Conservation (phyloP, 2,113 vertebrate genomes). For the Larimichthys crocea region DNA sequence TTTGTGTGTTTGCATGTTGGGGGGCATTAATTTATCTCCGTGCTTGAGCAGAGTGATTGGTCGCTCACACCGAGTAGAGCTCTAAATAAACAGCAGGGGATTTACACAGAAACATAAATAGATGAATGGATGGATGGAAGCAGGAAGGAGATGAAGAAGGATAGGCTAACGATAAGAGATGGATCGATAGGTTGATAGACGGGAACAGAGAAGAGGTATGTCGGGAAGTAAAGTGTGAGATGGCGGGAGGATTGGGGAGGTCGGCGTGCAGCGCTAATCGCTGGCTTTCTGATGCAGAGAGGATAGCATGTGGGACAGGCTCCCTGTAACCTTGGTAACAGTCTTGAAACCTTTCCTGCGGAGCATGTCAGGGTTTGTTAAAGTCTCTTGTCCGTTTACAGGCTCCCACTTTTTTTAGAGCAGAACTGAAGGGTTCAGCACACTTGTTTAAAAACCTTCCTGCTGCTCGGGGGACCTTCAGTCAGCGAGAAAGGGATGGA, state of each 20-base stretch:
- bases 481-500: slow-evolving; percentile 59
- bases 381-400: slow-evolving; percentile 76
- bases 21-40: slow-evolving; percentile 42
- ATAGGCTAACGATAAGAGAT: slow-evolving; percentile 36
- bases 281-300: slow-evolving; percentile 78
- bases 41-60: slow-evolving; percentile 59
- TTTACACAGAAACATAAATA: slow-evolving; percentile 39
- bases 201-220: slow-evolving; percentile 45
- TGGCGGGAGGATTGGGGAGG: slow-evolving; percentile 49
- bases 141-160: neutral
- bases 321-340: slow-evolving; percentile 89
- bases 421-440: slow-evolving; percentile 72
- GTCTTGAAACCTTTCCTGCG: slow-evolving; percentile 78
- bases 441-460: slow-evolving; percentile 70
- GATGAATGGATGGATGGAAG: slow-evolving; percentile 21
- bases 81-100: slow-evolving; percentile 53
- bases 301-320: slow-evolving; percentile 84
- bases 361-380: slow-evolving; percentile 85
- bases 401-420: slow-evolving; percentile 57
- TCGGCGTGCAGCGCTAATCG: slow-evolving; percentile 44
- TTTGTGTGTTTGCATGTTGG: slow-evolving; percentile 21
- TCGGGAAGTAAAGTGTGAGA: slow-evolving; percentile 59
- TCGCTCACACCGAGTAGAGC: slow-evolving; percentile 9
- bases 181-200: slow-evolving; percentile 56
- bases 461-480: slow-evolving; percentile 66